These are phyloP conservation scores for Anthopleura xanthogrammica DNA, from an alignment of 92 coral and sea anemone species.

Conservation along the genomic window DNA sequence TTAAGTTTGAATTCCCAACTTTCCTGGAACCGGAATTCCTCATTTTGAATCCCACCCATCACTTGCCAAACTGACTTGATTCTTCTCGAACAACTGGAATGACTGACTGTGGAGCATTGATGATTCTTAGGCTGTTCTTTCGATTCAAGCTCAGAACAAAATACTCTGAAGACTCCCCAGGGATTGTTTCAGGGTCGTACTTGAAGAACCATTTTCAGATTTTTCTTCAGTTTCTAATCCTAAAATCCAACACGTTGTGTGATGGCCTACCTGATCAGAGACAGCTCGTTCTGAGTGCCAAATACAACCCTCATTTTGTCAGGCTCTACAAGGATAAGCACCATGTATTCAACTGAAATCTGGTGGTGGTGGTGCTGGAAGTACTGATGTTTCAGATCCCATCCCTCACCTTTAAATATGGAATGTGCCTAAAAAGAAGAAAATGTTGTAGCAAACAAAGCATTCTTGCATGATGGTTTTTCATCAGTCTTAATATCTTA, in stretches of 20 bases:
- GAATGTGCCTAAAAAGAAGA: no score
- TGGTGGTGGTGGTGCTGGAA: slow-evolving; percentile 42
- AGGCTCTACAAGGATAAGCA: slow-evolving; percentile 35
- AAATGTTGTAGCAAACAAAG: no score
- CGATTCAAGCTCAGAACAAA: slow-evolving; percentile 38
- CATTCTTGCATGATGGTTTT: no score
- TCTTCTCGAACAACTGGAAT: slow-evolving; percentile 46
- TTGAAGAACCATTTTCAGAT: slow-evolving; percentile 43
- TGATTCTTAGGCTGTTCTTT: slow-evolving; percentile 54
- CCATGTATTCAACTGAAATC: slow-evolving; percentile 61
- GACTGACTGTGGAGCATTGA: slow-evolving; percentile 48
- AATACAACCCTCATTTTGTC: slow-evolving; percentile 45
- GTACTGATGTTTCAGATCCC: slow-evolving; percentile 36
- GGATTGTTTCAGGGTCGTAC: slow-evolving; percentile 35
- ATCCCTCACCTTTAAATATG: no score
- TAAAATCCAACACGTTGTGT: slow-evolving; percentile 49
- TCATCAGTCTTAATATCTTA: no score
- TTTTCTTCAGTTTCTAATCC: slow-evolving; percentile 45
- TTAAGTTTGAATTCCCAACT: slow-evolving; percentile 72
- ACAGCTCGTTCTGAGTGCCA: slow-evolving; percentile 48
- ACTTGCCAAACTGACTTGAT: slow-evolving; percentile 36
- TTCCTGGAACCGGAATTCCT: slow-evolving; percentile 35
- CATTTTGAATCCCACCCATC: slow-evolving; percentile 58
- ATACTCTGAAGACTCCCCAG: slow-evolving; percentile 22
- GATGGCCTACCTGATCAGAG: slow-evolving; percentile 56